Conservation (phyloP, 2,888 invertebrate species). For the Volucella zonaria region DNA sequence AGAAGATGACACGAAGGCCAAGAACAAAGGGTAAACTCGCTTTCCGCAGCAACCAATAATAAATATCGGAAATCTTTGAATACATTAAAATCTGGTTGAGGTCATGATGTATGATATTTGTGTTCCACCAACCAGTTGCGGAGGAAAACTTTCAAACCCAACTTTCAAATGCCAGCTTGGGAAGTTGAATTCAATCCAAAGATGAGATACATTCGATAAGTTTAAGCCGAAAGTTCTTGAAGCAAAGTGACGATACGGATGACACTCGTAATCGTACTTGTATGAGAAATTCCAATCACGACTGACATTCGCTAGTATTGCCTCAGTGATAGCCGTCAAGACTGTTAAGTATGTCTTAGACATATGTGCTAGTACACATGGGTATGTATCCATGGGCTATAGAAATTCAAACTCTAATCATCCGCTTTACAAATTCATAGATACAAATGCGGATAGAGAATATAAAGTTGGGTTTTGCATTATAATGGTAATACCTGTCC, state of each 20-base stretch:
- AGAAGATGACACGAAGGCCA: not conserved
- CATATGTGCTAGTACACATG: not conserved
- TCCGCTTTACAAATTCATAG: constrained; percentile 2
- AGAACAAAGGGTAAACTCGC: not conserved
- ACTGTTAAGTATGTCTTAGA: constrained; percentile 12
- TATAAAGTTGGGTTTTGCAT: constrained; percentile 23
- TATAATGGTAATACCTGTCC: constrained; percentile 5
- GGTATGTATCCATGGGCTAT: not conserved
- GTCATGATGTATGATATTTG: constrained; percentile 5
- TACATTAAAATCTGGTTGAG: not conserved
- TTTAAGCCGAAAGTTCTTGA: not conserved
- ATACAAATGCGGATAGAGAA: not conserved
- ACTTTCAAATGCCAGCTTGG: not conserved
- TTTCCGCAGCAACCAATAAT: not conserved
- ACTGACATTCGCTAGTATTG: constrained; percentile 41
- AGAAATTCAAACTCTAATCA: not conserved
- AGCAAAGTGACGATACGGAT: not conserved
- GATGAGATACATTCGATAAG: not conserved
- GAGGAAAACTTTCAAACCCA: not conserved
- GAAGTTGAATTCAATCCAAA: not conserved
- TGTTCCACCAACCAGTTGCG: not conserved
- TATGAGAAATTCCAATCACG: constrained; percentile 55
- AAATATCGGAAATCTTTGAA: not conserved
- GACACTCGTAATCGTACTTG: not conserved
- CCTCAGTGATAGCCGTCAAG: constrained; percentile 30